These are phyloP conservation scores for Drusus annulatus DNA, from an alignment of 1,140 invertebrate genomes.

Conservation along the genomic window DNA sequence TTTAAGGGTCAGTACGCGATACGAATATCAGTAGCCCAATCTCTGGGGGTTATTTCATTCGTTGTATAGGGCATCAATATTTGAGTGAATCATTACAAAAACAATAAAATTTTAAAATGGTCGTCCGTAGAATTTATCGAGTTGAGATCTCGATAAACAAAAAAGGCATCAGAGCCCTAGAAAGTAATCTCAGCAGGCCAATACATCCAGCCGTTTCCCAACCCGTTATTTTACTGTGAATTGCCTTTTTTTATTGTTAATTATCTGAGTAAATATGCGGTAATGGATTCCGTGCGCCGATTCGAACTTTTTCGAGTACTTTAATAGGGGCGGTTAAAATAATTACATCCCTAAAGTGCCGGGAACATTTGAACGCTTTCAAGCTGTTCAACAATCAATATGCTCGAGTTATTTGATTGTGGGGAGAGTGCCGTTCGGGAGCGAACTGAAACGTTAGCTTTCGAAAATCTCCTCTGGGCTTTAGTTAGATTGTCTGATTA, in stretches of 20 bases:
- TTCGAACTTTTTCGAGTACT: constrained; percentile 32
- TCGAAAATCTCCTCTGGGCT: too few species aligned
- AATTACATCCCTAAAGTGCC: constrained; percentile 7
- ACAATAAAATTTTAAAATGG: neutral
- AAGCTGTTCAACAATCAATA: constrained; percentile 6
- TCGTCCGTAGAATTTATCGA: constrained; percentile 17
- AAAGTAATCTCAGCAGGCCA: constrained; percentile 33
- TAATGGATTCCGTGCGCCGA: constrained; percentile 36
- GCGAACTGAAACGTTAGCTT: too few species aligned
- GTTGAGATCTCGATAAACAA: constrained; percentile 19
- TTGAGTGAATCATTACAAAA: neutral
- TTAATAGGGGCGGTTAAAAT: constrained; percentile 17
- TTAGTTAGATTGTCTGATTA: too few species aligned
- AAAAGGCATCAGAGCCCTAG: neutral
- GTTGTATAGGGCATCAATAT: too few species aligned
- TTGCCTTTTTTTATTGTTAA: constrained; percentile 43
- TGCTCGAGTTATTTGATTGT: neutral
- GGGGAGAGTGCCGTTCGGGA: too few species aligned
- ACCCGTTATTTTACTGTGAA: constrained; percentile 34
- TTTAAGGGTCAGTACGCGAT: too few species aligned
- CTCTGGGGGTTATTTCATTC: too few species aligned
- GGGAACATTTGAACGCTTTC: neutral
- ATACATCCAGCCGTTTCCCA: constrained; percentile 14
- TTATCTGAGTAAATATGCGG: constrained; percentile 41
- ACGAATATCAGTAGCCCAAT: neutral